These are phyloP conservation scores for Mesochorus sp. DNA, from an alignment of 2,888 invertebrate species.

Conservation along the genomic window DNA sequence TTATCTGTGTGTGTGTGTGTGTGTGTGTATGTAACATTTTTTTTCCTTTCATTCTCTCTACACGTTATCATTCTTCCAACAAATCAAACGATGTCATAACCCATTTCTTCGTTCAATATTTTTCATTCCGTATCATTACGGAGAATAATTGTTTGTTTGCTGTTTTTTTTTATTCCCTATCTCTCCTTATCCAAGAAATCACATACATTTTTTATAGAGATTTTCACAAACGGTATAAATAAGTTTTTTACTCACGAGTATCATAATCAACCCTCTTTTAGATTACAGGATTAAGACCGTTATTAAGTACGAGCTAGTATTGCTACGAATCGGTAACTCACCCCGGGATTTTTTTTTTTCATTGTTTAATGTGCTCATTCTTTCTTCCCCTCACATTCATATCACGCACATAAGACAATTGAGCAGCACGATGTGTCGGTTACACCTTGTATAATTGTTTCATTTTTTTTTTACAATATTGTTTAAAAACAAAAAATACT, in stretches of 20 bases:
- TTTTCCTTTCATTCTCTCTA: constrained; percentile 4
- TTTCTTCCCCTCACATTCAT: constrained; percentile 7
- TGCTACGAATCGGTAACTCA: constrained; percentile 53
- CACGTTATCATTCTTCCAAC: constrained; percentile 7
- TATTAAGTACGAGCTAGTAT: constrained; percentile 59
- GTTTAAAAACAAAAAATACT: neutral
- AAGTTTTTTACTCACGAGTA: constrained; percentile 22
- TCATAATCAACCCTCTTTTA: constrained; percentile 29
- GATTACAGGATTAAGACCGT: constrained; percentile 52
- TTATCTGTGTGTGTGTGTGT: neutral
- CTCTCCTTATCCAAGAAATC: neutral
- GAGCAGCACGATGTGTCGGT: constrained; percentile 43
- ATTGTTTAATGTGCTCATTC: neutral
- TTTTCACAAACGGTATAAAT: constrained; percentile 28
- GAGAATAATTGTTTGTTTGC: too few relatives aligned
- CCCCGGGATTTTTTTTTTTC: constrained; percentile 25
- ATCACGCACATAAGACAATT: constrained; percentile 20
- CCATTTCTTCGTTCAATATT: constrained; percentile 10
- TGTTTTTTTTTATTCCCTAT: neutral
- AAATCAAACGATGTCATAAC: constrained; percentile 39
- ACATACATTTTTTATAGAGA: constrained; percentile 17
- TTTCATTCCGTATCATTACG: constrained; percentile 1
- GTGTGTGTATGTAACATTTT: constrained; percentile 39
- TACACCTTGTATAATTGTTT: neutral
- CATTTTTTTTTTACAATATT: neutral